Percentiles rank a stretch among this genome's conserved stretches.
Conservation (phyloP, 1,140 invertebrate species). For the Zaprionus tsacasi region DNA sequence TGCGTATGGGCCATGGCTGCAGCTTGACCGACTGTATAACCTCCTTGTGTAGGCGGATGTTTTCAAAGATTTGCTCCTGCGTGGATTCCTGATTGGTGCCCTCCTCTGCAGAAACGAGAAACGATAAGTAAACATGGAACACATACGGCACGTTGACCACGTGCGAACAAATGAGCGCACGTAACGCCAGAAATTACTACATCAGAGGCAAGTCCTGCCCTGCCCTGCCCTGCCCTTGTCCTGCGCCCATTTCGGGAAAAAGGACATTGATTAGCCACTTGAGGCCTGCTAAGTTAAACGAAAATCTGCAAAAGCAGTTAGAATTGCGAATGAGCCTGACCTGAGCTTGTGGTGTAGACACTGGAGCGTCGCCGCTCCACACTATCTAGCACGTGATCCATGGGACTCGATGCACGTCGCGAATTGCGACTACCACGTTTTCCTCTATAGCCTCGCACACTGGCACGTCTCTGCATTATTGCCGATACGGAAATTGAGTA, state of each 20-base stretch:
- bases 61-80: constrained; percentile 95
- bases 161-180: constrained; percentile 58
- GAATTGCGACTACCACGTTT: constrained; percentile 85
- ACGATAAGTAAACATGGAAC: constrained; percentile 58
- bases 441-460: constrained; percentile 86
- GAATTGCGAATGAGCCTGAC: constrained; percentile 85
- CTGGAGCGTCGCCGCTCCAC: constrained; percentile 89
- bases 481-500: constrained; percentile 92
- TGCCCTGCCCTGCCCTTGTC: no score
- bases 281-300: constrained; percentile 54
- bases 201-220: constrained; percentile 34
- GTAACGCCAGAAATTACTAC: constrained; percentile 68
- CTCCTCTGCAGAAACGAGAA: constrained; percentile 87
- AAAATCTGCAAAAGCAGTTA: constrained; percentile 55
- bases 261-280: constrained; percentile 44
- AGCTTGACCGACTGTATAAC: constrained; percentile 94
- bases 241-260: background rate
- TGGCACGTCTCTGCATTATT: constrained; percentile 90
- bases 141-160: constrained; percentile 60
- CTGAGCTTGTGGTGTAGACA: constrained; percentile 92
- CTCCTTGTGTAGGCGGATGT: constrained; percentile 96
- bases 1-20: constrained; percentile 94
- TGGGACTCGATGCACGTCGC: constrained; percentile 89
- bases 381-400: constrained; percentile 85
- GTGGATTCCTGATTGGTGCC: constrained; percentile 86